These are phyloP conservation scores for Halichoeres trimaculatus DNA, from an alignment of 2,113 vertebrate species.

Conservation along the genomic window DNA sequence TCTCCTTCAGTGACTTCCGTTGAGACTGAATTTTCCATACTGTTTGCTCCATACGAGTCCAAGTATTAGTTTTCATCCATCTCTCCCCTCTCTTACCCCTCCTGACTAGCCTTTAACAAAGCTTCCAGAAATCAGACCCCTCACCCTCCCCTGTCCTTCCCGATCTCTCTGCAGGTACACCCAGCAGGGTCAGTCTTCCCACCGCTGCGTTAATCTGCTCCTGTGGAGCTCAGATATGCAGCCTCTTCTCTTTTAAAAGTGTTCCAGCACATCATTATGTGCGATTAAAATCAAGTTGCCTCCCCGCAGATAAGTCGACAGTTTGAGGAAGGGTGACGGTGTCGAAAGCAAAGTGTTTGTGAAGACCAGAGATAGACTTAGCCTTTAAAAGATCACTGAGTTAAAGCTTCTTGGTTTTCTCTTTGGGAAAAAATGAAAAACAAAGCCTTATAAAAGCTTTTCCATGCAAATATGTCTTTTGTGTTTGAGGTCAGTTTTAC, in stretches of 20 bases:
- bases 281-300: slow-evolving; percentile 75
- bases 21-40: background rate
- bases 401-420: background rate
- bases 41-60: background rate
- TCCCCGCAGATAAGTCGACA: slow-evolving; percentile 37
- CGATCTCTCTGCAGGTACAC: slow-evolving; percentile 48
- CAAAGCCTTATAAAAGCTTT: background rate
- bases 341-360: slow-evolving; percentile 10
- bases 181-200: slow-evolving; percentile 43
- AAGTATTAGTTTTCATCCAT: background rate
- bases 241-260: slow-evolving; percentile 31
- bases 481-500: background rate
- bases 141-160: slow-evolving; percentile 1
- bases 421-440: background rate
- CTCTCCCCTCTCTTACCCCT: background rate
- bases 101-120: slow-evolving; percentile 1
- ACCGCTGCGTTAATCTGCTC: slow-evolving; percentile 75
- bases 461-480: background rate
- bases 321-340: slow-evolving; percentile 12
- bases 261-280: slow-evolving; percentile 70
- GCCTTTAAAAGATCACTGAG: slow-evolving; percentile 5
- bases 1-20: background rate
- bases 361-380: slow-evolving; percentile 10
- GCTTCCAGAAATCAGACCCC: slow-evolving; percentile 16
- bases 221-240: slow-evolving; percentile 51